A percentile compares a stretch with the other conserved stretches of the same genome.
phyloP scores from a whole-genome alignment of 2,113 vertebrate species.

The Cariama cristata region DNA sequence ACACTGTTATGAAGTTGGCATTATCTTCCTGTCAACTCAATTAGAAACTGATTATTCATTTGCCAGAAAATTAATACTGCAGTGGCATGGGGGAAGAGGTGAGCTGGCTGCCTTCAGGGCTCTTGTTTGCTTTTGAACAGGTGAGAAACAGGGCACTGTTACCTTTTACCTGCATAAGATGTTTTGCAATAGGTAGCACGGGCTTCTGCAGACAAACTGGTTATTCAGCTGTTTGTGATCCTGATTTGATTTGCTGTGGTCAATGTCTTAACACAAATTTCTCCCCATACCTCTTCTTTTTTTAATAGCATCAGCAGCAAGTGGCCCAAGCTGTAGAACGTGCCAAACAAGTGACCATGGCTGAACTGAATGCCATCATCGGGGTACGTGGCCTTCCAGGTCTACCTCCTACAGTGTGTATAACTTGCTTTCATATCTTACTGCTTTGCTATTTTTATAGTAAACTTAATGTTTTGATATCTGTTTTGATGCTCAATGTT shows the following conservation, averaged over 20 bases:
- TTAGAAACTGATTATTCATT: not conserved
- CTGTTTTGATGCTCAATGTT: not conserved
- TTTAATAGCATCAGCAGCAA: constrained; percentile 93
- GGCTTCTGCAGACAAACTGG: not conserved
- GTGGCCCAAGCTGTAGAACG: constrained; percentile 97
- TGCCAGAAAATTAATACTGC: not conserved
- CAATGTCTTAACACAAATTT: not conserved
- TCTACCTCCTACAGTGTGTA: constrained; percentile 95
- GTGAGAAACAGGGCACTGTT: not conserved
- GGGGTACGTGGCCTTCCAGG: constrained; percentile 96
- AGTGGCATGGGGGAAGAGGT: not conserved
- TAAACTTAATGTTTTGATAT: not conserved
- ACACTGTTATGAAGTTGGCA: not conserved
- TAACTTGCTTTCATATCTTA: constrained; percentile 88
- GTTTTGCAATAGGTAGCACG: not conserved
- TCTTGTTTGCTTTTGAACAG: not conserved
- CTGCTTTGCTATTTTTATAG: constrained; percentile 66
- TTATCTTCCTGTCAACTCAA: not conserved
- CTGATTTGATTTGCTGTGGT: not conserved
- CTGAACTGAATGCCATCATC: constrained; percentile 96
- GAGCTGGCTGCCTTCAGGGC: not conserved
- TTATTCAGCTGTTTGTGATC: not conserved
- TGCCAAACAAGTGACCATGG: constrained; percentile 99
- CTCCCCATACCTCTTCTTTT: constrained; percentile 9
- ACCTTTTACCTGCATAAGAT: not conserved